Evolutionary conservation across 2,888 invertebrate species (phyloP).

Genomic region (Noctua janthina): DNA sequence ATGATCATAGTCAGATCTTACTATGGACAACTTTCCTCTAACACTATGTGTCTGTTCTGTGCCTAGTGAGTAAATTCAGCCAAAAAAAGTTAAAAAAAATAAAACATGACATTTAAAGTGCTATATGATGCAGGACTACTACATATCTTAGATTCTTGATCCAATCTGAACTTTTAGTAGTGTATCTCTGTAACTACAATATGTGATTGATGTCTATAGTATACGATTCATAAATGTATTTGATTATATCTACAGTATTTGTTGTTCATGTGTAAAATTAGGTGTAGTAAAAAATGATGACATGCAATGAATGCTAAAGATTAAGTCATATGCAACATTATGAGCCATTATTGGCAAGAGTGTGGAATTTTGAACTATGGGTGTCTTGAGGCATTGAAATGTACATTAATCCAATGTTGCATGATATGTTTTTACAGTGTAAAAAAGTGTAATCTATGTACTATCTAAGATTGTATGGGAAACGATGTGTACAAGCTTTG

Average conservation of each 20-base stretch:
- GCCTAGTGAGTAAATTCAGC: constrained; percentile 68
- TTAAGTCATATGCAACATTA: constrained; percentile 12
- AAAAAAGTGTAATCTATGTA: constrained; percentile 44
- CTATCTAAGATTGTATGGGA: constrained; percentile 57
- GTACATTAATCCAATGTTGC: constrained; percentile 50
- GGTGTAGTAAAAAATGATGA: constrained; percentile 52
- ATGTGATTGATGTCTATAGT: constrained; percentile 60
- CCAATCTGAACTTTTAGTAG: constrained; percentile 35
- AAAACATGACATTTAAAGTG: constrained; percentile 62
- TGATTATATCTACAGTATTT: constrained; percentile 66
- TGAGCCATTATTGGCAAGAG: constrained; percentile 27
- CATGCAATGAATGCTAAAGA: constrained; percentile 48
- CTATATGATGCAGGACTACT: constrained; percentile 57
- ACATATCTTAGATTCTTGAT: constrained; percentile 60
- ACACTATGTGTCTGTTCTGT: constrained; percentile 70
- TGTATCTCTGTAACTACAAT: constrained; percentile 37
- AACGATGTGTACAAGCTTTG: constrained; percentile 64
- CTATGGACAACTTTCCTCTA: constrained; percentile 74
- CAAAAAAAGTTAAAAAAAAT: constrained; percentile 50
- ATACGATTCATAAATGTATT: constrained; percentile 64
- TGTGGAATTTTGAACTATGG: constrained; percentile 21
- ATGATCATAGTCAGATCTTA: constrained; percentile 72
- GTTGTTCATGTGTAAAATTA: constrained; percentile 58
- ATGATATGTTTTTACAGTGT: constrained; percentile 57
- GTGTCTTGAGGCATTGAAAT: constrained; percentile 32